A percentile compares a stretch with the other conserved stretches of the same genome.
phyloP scores from a whole-genome alignment of 2,113 vertebrate genomes.

The Himantopus leucocephalus region DNA sequence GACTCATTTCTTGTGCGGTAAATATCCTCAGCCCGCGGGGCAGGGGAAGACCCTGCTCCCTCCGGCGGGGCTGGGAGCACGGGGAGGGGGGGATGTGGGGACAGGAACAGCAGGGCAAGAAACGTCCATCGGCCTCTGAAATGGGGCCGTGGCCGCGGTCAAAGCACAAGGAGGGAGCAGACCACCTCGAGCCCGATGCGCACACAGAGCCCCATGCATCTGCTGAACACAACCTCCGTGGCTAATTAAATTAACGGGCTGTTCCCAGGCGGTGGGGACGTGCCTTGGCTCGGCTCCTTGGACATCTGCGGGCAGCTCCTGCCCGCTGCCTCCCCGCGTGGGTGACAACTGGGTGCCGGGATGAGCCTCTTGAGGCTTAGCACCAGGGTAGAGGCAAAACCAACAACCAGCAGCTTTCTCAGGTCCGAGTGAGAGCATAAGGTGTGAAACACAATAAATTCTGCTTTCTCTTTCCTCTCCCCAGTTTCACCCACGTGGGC shows the following conservation, averaged over 20 bases:
- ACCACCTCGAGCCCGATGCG: fast-evolving
- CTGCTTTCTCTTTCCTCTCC: neutral
- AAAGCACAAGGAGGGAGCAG: neutral
- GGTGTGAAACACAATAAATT: neutral
- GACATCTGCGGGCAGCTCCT: neutral
- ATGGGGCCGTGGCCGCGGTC: fast-evolving
- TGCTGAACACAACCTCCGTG: fast-evolving
- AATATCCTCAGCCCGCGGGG: fast-evolving
- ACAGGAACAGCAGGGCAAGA: neutral
- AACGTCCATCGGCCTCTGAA: fast-evolving
- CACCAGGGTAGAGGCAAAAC: neutral
- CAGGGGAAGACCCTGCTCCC: neutral
- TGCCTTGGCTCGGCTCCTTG: neutral
- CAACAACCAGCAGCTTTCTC: fast-evolving
- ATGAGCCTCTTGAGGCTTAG: neutral
- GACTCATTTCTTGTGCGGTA: neutral
- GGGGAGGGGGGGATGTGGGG: no score
- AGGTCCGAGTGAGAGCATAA: fast-evolving
- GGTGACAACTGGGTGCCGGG: neutral
- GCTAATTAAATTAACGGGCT: neutral
- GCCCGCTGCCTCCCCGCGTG: fast-evolving
- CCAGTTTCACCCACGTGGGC: fast-evolving
- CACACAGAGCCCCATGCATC: neutral
- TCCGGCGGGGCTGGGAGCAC: no score
- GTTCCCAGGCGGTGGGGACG: neutral